Percentiles rank a stretch among this genome's conserved stretches.
These are phyloP conservation scores for Passer montanus DNA, from an alignment of 2,113 vertebrate genomes.

Conservation along the genomic window DNA sequence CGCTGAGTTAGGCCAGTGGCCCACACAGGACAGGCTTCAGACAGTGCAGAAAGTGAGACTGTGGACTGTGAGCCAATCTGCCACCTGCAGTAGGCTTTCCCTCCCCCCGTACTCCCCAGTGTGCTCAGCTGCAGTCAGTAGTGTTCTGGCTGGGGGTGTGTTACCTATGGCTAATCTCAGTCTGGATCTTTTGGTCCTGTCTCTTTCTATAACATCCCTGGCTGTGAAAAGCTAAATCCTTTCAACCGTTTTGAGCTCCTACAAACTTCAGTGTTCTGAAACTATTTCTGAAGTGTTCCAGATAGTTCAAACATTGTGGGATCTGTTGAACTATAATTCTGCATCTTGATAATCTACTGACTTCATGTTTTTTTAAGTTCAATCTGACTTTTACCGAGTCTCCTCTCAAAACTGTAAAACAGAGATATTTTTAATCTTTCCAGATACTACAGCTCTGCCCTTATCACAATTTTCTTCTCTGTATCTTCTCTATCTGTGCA, in stretches of 20 bases:
- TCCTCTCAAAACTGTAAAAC: not conserved
- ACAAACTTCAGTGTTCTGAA: not conserved
- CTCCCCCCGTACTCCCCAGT: not conserved
- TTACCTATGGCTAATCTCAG: not conserved
- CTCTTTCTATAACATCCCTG: not conserved
- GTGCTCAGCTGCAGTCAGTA: not conserved
- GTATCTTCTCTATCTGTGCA: not conserved
- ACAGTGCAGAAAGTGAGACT: not conserved
- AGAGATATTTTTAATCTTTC: not conserved
- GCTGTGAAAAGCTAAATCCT: not conserved
- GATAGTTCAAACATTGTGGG: not conserved
- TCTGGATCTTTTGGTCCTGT: not conserved
- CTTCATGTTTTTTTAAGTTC: not conserved
- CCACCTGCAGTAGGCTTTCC: not conserved
- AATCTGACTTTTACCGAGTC: not conserved
- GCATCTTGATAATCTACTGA: not conserved
- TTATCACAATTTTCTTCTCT: not conserved
- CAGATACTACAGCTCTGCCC: fast-evolving
- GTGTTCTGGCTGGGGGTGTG: not conserved
- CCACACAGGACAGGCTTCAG: not conserved
- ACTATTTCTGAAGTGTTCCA: not conserved
- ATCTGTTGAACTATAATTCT: not conserved
- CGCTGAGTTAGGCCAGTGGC: not conserved
- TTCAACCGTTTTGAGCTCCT: not conserved
- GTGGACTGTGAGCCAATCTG: fast-evolving